Evolutionary conservation across 2,113 vertebrate species (phyloP).

Genomic region (Coracopsis vasa): DNA sequence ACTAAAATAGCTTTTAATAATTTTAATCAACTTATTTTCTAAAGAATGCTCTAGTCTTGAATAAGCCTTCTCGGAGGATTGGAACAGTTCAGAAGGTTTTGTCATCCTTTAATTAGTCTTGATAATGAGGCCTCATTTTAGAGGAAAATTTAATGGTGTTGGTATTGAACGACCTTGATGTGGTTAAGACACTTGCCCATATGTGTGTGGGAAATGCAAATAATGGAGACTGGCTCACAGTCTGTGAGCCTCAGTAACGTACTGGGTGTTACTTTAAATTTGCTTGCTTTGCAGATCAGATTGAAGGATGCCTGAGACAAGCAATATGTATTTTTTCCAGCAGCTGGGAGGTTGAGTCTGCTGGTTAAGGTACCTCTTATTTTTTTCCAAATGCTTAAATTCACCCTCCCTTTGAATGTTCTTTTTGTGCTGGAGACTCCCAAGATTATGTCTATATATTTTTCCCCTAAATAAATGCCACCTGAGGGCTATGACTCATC

Average conservation of each 20-base stretch:
- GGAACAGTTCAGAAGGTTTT: slow-evolving; percentile 41
- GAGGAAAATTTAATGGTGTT: slow-evolving; percentile 64
- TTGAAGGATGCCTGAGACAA: slow-evolving; percentile 70
- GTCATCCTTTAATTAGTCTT: slow-evolving; percentile 70
- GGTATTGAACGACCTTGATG: slow-evolving; percentile 69
- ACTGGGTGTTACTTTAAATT: slow-evolving; percentile 65
- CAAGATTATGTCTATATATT: not conserved
- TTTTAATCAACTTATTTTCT: slow-evolving; percentile 34
- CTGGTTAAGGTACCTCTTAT: slow-evolving; percentile 55
- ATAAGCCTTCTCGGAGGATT: slow-evolving; percentile 27
- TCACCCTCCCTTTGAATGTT: slow-evolving; percentile 44
- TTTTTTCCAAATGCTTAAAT: slow-evolving; percentile 32
- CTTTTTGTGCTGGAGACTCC: slow-evolving; percentile 22
- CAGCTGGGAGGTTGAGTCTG: slow-evolving; percentile 32
- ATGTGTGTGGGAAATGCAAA: slow-evolving; percentile 76
- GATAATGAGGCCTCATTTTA: slow-evolving; percentile 67
- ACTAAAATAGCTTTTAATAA: slow-evolving; percentile 38
- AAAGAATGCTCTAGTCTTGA: not conserved
- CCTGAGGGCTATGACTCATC: slow-evolving; percentile 13
- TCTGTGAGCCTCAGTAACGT: slow-evolving; percentile 43
- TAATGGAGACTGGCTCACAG: slow-evolving; percentile 61
- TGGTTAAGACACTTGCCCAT: slow-evolving; percentile 65
- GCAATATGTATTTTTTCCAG: slow-evolving; percentile 57
- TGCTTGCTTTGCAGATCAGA: slow-evolving; percentile 73
- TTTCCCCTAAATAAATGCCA: not conserved